phyloP scores from a whole-genome alignment of 2,797 vertebrate genomes.

The Salarias fasciatus region DNA sequence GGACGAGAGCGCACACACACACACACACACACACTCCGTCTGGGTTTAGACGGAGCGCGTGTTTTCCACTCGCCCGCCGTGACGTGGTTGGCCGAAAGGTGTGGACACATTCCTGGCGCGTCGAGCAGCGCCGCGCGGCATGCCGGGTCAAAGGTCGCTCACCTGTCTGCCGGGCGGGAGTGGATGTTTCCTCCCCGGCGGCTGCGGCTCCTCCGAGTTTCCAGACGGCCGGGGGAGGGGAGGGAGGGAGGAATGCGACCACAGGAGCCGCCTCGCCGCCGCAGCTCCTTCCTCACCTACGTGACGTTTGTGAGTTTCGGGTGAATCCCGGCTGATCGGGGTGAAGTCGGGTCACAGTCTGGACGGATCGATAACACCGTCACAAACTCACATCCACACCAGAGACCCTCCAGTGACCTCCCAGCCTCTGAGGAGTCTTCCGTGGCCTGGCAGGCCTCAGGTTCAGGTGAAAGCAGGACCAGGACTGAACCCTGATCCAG shows the following conservation, averaged over 20 bases:
- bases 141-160: constrained; percentile 62
- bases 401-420: too few species aligned
- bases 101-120: constrained; percentile 75
- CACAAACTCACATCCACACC: too few species aligned
- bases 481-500: too few species aligned
- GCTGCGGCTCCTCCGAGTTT: too few species aligned
- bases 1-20: constrained; percentile 57
- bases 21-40: constrained; percentile 57
- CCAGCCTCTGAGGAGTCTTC: too few species aligned
- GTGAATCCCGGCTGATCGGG: too few species aligned
- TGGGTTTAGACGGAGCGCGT: constrained; percentile 51
- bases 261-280: constrained; percentile 45
- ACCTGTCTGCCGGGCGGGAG: constrained; percentile 58
- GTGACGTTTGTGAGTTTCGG: too few species aligned
- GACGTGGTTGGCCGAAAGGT: constrained; percentile 71
- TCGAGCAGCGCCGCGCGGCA: constrained; percentile 38
- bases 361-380: too few species aligned
- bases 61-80: constrained; percentile 42
- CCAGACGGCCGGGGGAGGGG: constrained; percentile 56
- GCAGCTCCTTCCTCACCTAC: too few species aligned
- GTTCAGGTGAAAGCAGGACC: too few species aligned
- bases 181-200: constrained; percentile 54
- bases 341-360: too few species aligned
- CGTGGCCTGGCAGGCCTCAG: too few species aligned
- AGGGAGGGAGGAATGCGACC: constrained; percentile 61